Evolutionary conservation across 2,113 vertebrate genomes (phyloP).

Genomic region (Neodontobutis hainanensis): DNA sequence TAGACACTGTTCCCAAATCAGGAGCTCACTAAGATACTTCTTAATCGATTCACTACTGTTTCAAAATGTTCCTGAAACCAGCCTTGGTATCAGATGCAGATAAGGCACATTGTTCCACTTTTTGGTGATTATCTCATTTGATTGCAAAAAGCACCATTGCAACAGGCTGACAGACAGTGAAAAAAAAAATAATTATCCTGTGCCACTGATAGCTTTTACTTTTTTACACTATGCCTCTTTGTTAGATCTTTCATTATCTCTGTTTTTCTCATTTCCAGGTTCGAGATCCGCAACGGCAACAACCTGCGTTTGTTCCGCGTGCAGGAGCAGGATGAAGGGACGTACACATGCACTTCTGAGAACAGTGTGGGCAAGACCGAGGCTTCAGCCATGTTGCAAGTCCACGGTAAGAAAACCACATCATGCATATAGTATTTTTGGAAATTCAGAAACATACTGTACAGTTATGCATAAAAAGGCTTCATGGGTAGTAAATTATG

Average conservation of each 20-base stretch:
- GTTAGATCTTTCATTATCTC: slow-evolving; percentile 34
- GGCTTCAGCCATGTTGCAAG: slow-evolving; percentile 92
- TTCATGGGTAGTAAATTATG: slow-evolving; percentile 15
- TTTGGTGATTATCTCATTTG: slow-evolving; percentile 39
- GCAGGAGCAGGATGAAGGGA: slow-evolving; percentile 89
- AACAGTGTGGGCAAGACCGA: slow-evolving; percentile 97
- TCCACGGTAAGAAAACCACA: slow-evolving; percentile 85
- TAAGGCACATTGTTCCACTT: slow-evolving; percentile 23
- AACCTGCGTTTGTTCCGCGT: slow-evolving; percentile 90
- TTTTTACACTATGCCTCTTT: not conserved
- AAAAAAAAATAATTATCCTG: slow-evolving; percentile 35
- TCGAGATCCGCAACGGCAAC: slow-evolving; percentile 94
- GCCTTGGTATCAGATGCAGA: slow-evolving; percentile 18
- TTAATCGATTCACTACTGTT: slow-evolving; percentile 33
- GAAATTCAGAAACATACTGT: not conserved
- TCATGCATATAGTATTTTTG: slow-evolving; percentile 47
- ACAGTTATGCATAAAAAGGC: slow-evolving; percentile 22
- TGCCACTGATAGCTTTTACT: slow-evolving; percentile 18
- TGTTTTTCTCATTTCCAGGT: slow-evolving; percentile 76
- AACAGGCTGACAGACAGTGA: slow-evolving; percentile 40
- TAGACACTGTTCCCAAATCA: slow-evolving; percentile 1
- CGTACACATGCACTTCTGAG: slow-evolving; percentile 94
- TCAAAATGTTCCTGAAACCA: slow-evolving; percentile 13
- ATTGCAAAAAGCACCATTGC: slow-evolving; percentile 10
- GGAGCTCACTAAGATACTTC: slow-evolving; percentile 8